These are phyloP conservation scores for Eufriesea mexicana DNA, from an alignment of 1,140 invertebrate species.

Conservation along the genomic window DNA sequence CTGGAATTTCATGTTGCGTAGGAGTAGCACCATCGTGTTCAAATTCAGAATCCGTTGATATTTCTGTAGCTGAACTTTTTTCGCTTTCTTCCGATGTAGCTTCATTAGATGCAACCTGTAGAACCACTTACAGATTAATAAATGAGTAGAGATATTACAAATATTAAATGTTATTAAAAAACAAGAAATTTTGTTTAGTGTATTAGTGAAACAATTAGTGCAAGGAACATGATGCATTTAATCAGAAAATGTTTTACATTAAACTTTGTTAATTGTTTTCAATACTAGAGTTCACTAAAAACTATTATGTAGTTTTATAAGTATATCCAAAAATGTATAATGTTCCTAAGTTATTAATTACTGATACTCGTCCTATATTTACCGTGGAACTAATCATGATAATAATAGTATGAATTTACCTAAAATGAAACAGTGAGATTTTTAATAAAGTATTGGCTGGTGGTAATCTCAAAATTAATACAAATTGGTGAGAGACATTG, in stretches of 20 bases:
- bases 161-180: slow-evolving; percentile 11
- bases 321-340: slow-evolving; percentile 4
- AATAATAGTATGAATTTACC: not conserved
- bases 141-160: slow-evolving; percentile 11
- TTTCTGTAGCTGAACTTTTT: slow-evolving; percentile 92
- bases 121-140: slow-evolving; percentile 27
- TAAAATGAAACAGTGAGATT: slow-evolving; percentile 57
- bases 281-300: not conserved
- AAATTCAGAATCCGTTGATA: slow-evolving; percentile 95
- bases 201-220: slow-evolving; percentile 43
- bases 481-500: slow-evolving; percentile 48
- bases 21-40: slow-evolving; percentile 90
- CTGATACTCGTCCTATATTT: slow-evolving; percentile 9
- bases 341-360: slow-evolving; percentile 19
- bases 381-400: slow-evolving; percentile 2
- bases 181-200: slow-evolving; percentile 41
- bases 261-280: not conserved
- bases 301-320: not conserved
- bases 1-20: slow-evolving; percentile 85
- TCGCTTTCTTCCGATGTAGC: slow-evolving; percentile 85
- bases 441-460: slow-evolving; percentile 79
- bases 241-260: not conserved
- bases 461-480: slow-evolving; percentile 72
- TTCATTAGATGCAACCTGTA: slow-evolving; percentile 87
- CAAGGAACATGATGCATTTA: slow-evolving; percentile 23